phyloP scores from a whole-genome alignment of 1,140 invertebrate species.

The Saccostrea echinata region DNA sequence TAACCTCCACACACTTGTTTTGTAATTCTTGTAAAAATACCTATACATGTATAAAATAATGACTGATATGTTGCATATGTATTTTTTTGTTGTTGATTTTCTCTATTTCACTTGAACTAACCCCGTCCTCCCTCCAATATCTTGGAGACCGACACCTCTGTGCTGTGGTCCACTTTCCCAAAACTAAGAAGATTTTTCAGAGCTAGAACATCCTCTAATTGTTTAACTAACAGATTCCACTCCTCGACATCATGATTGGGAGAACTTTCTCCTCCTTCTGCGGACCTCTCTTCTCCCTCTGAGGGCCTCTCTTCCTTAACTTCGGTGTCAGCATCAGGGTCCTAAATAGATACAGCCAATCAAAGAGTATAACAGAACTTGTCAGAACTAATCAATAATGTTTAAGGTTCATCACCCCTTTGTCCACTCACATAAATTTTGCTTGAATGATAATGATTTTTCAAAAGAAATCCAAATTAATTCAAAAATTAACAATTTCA shows the following conservation, averaged over 20 bases:
- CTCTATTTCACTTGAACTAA: conserved; percentile 63
- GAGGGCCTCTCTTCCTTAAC: conserved; percentile 66
- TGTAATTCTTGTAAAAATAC: too few relatives aligned
- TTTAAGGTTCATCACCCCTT: too few relatives aligned
- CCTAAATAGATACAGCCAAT: conserved; percentile 55
- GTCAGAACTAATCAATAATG: too few relatives aligned
- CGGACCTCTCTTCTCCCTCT: conserved; percentile 93
- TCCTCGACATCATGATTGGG: conserved; percentile 89
- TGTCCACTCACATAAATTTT: too few relatives aligned
- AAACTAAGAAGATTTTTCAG: conserved; percentile 83
- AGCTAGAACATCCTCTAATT: conserved; percentile 92
- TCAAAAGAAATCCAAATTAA: too few relatives aligned
- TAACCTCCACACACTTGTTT: too few relatives aligned
- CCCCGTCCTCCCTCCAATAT: conserved; percentile 90
- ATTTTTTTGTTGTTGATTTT: too few relatives aligned
- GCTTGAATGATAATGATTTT: too few relatives aligned
- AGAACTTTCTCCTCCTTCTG: conserved; percentile 94
- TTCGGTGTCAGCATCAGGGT: conserved; percentile 75
- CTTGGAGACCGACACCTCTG: conserved; percentile 72
- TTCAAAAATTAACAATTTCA: too few relatives aligned
- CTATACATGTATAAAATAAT: too few relatives aligned
- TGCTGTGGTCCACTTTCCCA: conserved; percentile 28
- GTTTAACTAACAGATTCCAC: conserved; percentile 91
- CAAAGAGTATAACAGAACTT: not conserved
- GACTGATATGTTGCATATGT: too few relatives aligned